Evolutionary conservation across 2,113 vertebrate genomes (phyloP).

Genomic region (Laticauda laticaudata): DNA sequence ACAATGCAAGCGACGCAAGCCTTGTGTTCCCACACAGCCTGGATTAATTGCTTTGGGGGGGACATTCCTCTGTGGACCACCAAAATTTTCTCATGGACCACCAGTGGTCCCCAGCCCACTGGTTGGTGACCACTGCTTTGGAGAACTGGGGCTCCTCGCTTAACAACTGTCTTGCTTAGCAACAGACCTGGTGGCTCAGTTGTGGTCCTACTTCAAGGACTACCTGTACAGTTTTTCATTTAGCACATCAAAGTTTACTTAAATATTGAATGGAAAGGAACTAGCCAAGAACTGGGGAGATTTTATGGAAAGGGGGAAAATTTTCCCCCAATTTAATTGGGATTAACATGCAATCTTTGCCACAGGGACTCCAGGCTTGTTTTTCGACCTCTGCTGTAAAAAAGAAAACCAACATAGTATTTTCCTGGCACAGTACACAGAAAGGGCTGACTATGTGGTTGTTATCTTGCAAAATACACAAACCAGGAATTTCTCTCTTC

Average conservation of each 20-base stretch:
- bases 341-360: slow-evolving; percentile 50
- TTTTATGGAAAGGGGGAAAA: slow-evolving; percentile 45
- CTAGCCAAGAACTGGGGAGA: slow-evolving; percentile 17
- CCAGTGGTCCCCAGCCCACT: too few relatives aligned
- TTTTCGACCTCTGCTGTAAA: slow-evolving; percentile 33
- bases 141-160: neutral
- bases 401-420: slow-evolving; percentile 32
- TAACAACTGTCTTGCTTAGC: neutral
- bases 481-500: slow-evolving; percentile 40
- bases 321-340: slow-evolving; percentile 27
- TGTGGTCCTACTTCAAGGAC: neutral
- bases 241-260: slow-evolving; percentile 17
- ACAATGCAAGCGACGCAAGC: too few relatives aligned
- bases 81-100: too few relatives aligned
- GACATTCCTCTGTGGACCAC: too few relatives aligned
- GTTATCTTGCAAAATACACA: slow-evolving; percentile 58
- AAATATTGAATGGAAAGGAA: neutral
- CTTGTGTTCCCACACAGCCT: too few relatives aligned
- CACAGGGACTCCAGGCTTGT: neutral
- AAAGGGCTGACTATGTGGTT: slow-evolving; percentile 44
- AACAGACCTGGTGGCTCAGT: neutral
- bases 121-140: neutral
- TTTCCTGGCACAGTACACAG: slow-evolving; percentile 52
- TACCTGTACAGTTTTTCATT: slow-evolving; percentile 6
- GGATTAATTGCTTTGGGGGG: too few relatives aligned